Evolutionary conservation across 1,140 invertebrate species (phyloP).

Genomic region (Tetramorium parvispinum): DNA sequence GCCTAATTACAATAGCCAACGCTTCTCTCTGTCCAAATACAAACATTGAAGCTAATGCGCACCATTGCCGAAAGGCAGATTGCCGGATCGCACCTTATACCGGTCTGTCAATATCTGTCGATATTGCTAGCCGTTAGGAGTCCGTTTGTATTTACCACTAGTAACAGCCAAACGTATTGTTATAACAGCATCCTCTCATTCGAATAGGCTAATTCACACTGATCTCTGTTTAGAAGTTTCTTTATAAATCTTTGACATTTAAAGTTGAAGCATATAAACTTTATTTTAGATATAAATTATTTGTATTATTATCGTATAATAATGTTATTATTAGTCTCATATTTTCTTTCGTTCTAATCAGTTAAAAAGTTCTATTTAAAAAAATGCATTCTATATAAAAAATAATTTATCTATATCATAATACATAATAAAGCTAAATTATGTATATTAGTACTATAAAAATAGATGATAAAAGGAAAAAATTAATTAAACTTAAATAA

Average conservation of each 20-base stretch:
- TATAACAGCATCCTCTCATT: constrained; percentile 12
- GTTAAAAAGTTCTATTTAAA: background rate
- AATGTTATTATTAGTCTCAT: background rate
- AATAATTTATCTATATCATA: background rate
- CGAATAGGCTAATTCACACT: constrained; percentile 17
- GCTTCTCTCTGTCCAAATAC: constrained; percentile 83
- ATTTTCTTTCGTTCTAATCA: background rate
- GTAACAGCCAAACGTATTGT: constrained; percentile 15
- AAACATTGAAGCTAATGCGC: constrained; percentile 82
- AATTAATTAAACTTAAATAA: background rate
- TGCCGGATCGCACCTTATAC: constrained; percentile 66
- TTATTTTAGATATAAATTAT: constrained; percentile 2
- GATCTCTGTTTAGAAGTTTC: background rate
- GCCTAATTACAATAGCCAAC: constrained; percentile 84
- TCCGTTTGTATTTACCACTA: constrained; percentile 27
- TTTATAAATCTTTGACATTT: background rate
- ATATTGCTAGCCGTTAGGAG: constrained; percentile 66
- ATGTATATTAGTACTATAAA: background rate
- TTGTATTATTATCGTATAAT: background rate
- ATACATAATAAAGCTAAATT: background rate
- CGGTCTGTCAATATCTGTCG: constrained; percentile 77
- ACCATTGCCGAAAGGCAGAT: constrained; percentile 60
- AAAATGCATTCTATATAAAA: no score
- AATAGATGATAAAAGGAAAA: background rate
- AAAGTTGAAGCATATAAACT: background rate